Percentiles rank a stretch among this genome's conserved stretches.
These are phyloP conservation scores for Bilobella aurantiaca DNA, from an alignment of 1,140 invertebrate genomes.

Conservation along the genomic window DNA sequence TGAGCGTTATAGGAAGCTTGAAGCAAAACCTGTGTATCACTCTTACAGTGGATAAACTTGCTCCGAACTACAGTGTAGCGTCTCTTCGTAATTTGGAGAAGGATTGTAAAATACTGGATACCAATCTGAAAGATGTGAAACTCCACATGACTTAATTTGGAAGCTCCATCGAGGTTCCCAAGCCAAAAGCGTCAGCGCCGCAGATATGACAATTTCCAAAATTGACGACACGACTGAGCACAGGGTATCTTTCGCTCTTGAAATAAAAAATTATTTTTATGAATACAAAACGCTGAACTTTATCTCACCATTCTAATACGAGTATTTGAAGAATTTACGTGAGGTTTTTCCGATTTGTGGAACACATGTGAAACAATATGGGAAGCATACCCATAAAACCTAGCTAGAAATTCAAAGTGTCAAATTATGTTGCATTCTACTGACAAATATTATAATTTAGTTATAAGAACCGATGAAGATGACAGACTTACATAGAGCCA, in stretches of 20 bases:
- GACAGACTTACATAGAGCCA: constrained; percentile 58
- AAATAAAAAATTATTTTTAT: no score
- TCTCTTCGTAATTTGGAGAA: constrained; percentile 75
- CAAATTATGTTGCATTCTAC: no score
- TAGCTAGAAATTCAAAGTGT: constrained; percentile 39
- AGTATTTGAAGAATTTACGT: no score
- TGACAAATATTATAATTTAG: neutral
- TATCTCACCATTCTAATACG: no score
- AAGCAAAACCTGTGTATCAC: no score
- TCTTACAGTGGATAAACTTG: constrained; percentile 93
- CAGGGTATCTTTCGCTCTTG: constrained; percentile 58
- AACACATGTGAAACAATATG: constrained; percentile 78
- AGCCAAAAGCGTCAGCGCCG: constrained; percentile 60
- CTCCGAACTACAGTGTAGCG: constrained; percentile 88
- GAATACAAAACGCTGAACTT: no score
- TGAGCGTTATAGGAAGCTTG: no score
- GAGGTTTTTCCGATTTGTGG: constrained; percentile 70
- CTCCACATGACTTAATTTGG: constrained; percentile 61
- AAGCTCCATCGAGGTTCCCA: constrained; percentile 66
- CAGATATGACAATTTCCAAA: constrained; percentile 62
- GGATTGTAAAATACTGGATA: constrained; percentile 92
- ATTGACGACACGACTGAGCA: constrained; percentile 65
- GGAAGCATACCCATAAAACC: constrained; percentile 82
- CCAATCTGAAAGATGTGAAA: constrained; percentile 77
- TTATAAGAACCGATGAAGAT: neutral